Evolutionary conservation across 2,113 vertebrate species (phyloP), one percentile per base, ranked within the genome.

Genomic region (Nannospalax galili): DNA sequence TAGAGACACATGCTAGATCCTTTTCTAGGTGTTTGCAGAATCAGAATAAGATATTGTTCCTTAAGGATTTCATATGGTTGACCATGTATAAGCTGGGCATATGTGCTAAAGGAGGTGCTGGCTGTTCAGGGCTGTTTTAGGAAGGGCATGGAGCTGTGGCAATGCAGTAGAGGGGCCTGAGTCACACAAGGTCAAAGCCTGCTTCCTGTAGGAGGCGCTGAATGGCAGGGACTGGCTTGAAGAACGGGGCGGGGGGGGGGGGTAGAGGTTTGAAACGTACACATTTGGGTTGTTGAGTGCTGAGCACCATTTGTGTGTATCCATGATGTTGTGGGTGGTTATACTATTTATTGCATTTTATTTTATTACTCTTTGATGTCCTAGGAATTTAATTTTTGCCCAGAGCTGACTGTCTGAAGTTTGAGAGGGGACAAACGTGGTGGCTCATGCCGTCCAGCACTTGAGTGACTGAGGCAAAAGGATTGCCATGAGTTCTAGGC

Each of bases 11-110:
- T 1, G 17, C 60, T 67, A 64, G 52, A 45, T 89, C 64, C 90
- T 48, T 91, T 80, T 24, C 70, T 24, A 69, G 95, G 77, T 78
- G 73, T 81, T 78, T 96, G 62, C 28, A 78, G 67, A 92, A 48
- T 78, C 48, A 0, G 1, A 91, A 48, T 88, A 35, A 95, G 60
- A 80, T 88, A 69, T 77, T 73, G 35, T 24, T 72, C 58, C 56
- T 92, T 7, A 78, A 79, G 60, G 48, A 69, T 72, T 91, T 94
- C 56, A 58, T 45, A 42, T 4, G 5, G 35, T 85, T 86, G 89
- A 85, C 67, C 78, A 7, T 78, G 8, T 87, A 30, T 22, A 90
- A 90, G 67, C 65, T n/a, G 69, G 26, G 37, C 35, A 1, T 60
- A 7, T 26, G 11, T 72, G 45, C 77, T 69, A 26, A 42, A 10